Evolutionary conservation across 2,113 vertebrate species (phyloP).

Genomic region (Hemichromis elongatus): DNA sequence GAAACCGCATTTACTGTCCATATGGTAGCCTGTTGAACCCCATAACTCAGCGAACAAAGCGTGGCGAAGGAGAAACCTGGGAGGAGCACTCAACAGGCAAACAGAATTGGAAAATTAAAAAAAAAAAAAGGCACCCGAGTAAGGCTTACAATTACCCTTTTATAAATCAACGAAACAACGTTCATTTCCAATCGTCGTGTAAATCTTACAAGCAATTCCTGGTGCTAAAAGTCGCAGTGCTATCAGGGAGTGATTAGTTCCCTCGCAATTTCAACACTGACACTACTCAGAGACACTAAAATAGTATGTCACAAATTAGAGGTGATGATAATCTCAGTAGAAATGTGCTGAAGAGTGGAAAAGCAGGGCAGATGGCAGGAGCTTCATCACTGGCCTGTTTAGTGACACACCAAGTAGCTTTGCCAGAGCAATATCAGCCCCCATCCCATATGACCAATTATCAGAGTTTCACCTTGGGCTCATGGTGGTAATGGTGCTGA

Average conservation of each 20-base stretch:
- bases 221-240: neutral
- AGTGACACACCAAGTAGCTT: constrained; percentile 54
- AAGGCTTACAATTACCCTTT: neutral
- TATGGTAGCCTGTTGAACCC: constrained; percentile 66
- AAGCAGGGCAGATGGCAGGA: constrained; percentile 70
- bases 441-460: constrained; percentile 78
- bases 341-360: constrained; percentile 48
- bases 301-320: constrained; percentile 46
- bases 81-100: constrained; percentile 7
- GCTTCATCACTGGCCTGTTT: constrained; percentile 58
- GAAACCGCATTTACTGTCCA: constrained; percentile 66
- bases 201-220: neutral
- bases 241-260: constrained; percentile 36
- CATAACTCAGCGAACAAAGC: constrained; percentile 66
- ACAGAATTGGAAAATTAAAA: neutral
- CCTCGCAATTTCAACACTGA: neutral
- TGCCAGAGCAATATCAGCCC: constrained; percentile 63
- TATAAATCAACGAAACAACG: neutral
- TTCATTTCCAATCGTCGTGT: neutral
- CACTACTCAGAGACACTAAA: constrained; percentile 17
- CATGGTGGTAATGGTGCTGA: constrained; percentile 28
- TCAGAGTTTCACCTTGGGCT: constrained; percentile 73
- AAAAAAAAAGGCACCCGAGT: neutral
- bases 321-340: constrained; percentile 24
- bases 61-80: constrained; percentile 9